These are phyloP conservation scores for Lasaia peninsularis DNA, from an alignment of 1,140 invertebrate genomes.

Conservation along the genomic window DNA sequence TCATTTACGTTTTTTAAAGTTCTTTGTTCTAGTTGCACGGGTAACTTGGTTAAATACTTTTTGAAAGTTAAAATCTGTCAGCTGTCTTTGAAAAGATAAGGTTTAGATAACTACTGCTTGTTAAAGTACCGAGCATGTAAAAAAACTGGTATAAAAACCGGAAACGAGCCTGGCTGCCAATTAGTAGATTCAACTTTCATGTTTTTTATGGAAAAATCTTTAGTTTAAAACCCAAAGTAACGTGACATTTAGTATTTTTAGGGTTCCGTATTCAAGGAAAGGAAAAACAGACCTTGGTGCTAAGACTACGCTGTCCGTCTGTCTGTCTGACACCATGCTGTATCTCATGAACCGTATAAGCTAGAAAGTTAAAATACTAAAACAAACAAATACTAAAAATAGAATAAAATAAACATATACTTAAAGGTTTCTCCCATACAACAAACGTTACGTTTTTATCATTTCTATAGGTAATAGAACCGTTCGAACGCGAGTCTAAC, in stretches of 20 bases:
- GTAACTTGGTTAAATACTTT: not conserved
- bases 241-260: not conserved
- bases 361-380: too few species aligned
- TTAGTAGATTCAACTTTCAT: conserved; percentile 6
- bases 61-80: not conserved
- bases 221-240: not conserved
- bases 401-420: too few species aligned
- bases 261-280: not conserved
- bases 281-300: too few species aligned
- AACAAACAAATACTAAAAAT: too few species aligned
- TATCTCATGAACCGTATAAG: too few species aligned
- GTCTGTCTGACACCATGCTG: too few species aligned
- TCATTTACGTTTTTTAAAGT: too few species aligned
- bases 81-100: not conserved
- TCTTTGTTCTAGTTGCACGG: not conserved
- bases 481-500: too few species aligned
- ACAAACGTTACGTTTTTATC: too few species aligned
- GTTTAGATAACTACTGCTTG: not conserved
- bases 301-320: too few species aligned
- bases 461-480: too few species aligned
- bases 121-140: not conserved
- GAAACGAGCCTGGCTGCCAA: not conserved
- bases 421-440: too few species aligned
- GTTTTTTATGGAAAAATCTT: not conserved
- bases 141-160: conserved; percentile 4